Percentiles rank a stretch among this genome's conserved stretches.
Conservation (phyloP, 2,888 invertebrate genomes). For the Lysandra bellargus region DNA sequence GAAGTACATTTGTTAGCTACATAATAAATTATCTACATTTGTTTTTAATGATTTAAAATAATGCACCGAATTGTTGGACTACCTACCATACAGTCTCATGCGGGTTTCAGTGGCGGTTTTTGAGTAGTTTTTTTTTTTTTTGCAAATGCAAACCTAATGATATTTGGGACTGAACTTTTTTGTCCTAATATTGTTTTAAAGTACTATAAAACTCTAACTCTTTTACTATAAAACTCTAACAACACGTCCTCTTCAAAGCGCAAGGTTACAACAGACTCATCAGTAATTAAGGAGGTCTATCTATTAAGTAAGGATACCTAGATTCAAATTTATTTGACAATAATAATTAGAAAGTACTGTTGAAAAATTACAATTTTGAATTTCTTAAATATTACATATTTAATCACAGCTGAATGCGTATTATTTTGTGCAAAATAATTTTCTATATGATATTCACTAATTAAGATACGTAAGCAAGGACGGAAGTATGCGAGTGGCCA, state of each 20-base stretch:
- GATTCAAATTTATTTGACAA: too few relatives aligned
- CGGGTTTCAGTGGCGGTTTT: conserved; percentile 4
- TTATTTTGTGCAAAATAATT: too few relatives aligned
- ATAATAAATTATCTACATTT: conserved; percentile 42
- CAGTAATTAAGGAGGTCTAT: too few relatives aligned
- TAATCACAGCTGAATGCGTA: too few relatives aligned
- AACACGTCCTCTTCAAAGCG: background rate
- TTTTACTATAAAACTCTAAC: too few relatives aligned
- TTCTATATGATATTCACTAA: background rate
- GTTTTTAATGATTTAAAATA: conserved; percentile 33
- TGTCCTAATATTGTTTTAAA: too few relatives aligned
- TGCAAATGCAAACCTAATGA: background rate
- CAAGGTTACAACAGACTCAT: background rate
- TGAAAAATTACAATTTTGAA: too few relatives aligned
- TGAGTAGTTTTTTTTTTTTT: background rate
- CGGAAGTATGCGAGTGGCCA: background rate
- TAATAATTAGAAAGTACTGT: too few relatives aligned
- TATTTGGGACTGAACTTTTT: background rate
- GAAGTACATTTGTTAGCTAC: conserved; percentile 46
- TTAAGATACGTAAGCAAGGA: background rate
- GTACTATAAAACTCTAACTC: too few relatives aligned
- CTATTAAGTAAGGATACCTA: too few relatives aligned
- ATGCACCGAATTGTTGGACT: conserved; percentile 34
- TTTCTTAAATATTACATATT: too few relatives aligned
- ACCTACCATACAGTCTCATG: conserved; percentile 65